Evolutionary conservation across 2,888 invertebrate species (phyloP), one percentile per base, ranked within the genome.

Genomic region (Dynastes hyllus): DNA sequence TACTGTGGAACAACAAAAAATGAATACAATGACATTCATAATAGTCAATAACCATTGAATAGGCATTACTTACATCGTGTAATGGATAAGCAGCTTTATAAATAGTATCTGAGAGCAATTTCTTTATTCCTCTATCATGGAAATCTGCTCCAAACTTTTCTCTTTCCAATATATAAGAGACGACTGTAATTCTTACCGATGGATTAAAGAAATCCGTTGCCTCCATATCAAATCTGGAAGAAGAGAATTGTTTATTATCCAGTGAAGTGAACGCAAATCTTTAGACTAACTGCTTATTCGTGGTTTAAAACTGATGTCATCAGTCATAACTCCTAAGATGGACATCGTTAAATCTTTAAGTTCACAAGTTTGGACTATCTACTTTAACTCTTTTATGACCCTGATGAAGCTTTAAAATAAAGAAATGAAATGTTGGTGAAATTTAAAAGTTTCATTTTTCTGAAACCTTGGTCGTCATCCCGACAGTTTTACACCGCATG

Each of bases 71-170:
- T 89, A 94, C 95, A 90, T 95, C 95, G 87, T 95, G 95, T 78
- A 95, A 87, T 2, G 95, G 94, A 88, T 94, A 95, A 9, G 94
- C 94, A 79, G 93, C 93, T 61, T 90, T 90, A 86, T 95, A 95
- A 65, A 93, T 91, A 37, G 91, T 90, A 85, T 93, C 93, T 51
- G 90, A 88, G 78, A 95, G 85, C 40, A 95, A 89, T 83, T 93
- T 92, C 81, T 94, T 93, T 79, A 95, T 93, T 69, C 95, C 95
- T 84, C 92, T 91, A 79, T 91, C 90, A 85, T 91, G 92, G 67
- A 89, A 88, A 78, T 91, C 91, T 37, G 90, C 89, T 1, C 91
- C 90, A 86, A 93, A 95, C 81, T 91, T 90, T 86, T 94, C 94
- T 78, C 95, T 90, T 83, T 94, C 92, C 83, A 96, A 89, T 87